Evolutionary conservation across 2,113 vertebrate species (phyloP).

Genomic region (Australoheros scitulus): DNA sequence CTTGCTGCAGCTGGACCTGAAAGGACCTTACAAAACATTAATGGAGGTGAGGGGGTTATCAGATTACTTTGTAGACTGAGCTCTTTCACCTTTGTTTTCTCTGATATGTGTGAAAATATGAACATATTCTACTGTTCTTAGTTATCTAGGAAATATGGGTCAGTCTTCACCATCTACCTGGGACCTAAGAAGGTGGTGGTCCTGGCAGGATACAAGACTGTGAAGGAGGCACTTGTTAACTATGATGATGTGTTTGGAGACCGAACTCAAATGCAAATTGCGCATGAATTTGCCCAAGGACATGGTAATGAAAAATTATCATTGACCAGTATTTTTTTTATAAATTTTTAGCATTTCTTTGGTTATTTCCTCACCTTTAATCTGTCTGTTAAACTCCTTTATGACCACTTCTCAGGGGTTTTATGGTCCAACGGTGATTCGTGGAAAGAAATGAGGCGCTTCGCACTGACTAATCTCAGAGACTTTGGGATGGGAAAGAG

Average conservation of each 20-base stretch:
- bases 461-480: constrained; percentile 50
- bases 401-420: constrained; percentile 22
- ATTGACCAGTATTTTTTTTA: neutral
- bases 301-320: constrained; percentile 2
- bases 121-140: no score
- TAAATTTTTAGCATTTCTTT: neutral
- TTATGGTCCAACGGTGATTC: constrained; percentile 45
- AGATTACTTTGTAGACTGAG: no score
- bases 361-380: no score
- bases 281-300: neutral
- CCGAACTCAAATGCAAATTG: accelerated
- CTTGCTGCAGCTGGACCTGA: constrained; percentile 51
- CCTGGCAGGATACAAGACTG: constrained; percentile 50
- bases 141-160: constrained; percentile 39
- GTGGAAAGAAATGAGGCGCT: constrained; percentile 67
- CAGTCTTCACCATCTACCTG: constrained; percentile 52
- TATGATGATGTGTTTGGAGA: neutral
- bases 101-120: no score
- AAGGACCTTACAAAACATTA: neutral
- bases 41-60: no score
- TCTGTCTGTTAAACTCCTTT: neutral
- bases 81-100: no score
- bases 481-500: constrained; percentile 70
- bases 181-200: constrained; percentile 60
- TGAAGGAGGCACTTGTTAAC: constrained; percentile 56